These are phyloP conservation scores for Ecliptopera silaceata DNA, from an alignment of 2,888 invertebrate genomes.

Conservation along the genomic window DNA sequence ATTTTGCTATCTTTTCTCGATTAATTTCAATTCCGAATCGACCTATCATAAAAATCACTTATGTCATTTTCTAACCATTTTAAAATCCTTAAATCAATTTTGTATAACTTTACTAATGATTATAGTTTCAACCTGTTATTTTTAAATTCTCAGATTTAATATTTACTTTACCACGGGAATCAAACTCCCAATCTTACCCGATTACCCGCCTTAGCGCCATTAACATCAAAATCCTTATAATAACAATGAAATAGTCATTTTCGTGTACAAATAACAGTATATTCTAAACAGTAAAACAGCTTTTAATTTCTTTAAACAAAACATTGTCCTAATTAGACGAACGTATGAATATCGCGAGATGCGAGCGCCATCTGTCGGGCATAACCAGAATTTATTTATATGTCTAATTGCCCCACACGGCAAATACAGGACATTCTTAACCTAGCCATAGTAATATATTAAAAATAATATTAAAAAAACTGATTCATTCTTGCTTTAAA, in stretches of 20 bases:
- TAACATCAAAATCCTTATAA: not conserved
- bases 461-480: no score
- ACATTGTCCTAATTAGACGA: constrained; percentile 64
- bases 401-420: constrained; percentile 74
- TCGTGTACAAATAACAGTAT: constrained; percentile 13
- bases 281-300: constrained; percentile 13
- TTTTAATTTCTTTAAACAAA: constrained; percentile 44
- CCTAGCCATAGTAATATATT: no score
- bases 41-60: no score
- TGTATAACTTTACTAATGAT: no score
- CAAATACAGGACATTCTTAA: constrained; percentile 43
- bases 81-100: no score
- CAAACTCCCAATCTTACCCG: not conserved
- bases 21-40: no score
- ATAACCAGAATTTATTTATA: constrained; percentile 79
- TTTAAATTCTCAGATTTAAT: no score
- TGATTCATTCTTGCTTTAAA: no score
- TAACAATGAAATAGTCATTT: constrained; percentile 11
- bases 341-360: constrained; percentile 72
- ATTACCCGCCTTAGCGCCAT: not conserved
- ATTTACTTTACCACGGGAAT: no score
- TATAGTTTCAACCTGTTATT: no score
- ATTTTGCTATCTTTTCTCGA: no score
- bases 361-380: constrained; percentile 77
- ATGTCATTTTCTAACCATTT: no score